Evolutionary conservation across 2,888 invertebrate species (phyloP).

Genomic region (Apodemia mormo): DNA sequence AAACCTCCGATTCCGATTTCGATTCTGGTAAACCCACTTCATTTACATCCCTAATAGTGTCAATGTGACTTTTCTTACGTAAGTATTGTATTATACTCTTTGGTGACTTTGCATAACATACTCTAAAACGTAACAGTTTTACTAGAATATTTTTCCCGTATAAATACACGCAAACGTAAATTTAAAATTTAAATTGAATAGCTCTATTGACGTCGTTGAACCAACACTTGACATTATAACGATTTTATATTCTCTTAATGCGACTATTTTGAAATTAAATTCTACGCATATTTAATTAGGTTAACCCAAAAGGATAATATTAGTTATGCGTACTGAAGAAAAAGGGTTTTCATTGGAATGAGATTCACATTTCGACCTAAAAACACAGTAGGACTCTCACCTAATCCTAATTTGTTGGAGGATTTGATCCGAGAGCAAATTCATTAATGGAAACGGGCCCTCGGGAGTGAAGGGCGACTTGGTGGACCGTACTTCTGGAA

Average conservation of each 20-base stretch:
- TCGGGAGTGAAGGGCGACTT: constrained; percentile 28
- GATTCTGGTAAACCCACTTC: too few relatives aligned
- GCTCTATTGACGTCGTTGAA: not conserved
- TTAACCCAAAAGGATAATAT: constrained; percentile 10
- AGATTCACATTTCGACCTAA: constrained; percentile 59
- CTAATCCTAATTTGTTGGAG: constrained; percentile 70
- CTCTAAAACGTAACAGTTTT: not conserved
- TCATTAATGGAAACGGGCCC: constrained; percentile 49
- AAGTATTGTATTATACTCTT: too few relatives aligned
- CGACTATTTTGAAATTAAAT: constrained; percentile 1
- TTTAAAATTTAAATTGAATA: not conserved
- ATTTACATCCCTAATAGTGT: too few relatives aligned
- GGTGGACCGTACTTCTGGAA: constrained; percentile 20
- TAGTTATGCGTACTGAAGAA: constrained; percentile 33
- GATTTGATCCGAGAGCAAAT: constrained; percentile 56
- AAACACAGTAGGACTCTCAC: constrained; percentile 58
- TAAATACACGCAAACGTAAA: not conserved
- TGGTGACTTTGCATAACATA: too few relatives aligned
- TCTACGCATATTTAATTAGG: constrained; percentile 20
- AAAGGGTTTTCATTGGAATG: constrained; percentile 59
- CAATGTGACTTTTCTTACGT: too few relatives aligned
- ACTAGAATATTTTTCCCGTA: not conserved
- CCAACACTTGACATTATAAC: constrained; percentile 2
- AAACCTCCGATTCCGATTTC: too few relatives aligned
- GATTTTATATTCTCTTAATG: constrained; percentile 6